These are phyloP conservation scores for Drosophila rufa DNA, from an alignment of 1,140 invertebrate genomes.

Conservation along the genomic window DNA sequence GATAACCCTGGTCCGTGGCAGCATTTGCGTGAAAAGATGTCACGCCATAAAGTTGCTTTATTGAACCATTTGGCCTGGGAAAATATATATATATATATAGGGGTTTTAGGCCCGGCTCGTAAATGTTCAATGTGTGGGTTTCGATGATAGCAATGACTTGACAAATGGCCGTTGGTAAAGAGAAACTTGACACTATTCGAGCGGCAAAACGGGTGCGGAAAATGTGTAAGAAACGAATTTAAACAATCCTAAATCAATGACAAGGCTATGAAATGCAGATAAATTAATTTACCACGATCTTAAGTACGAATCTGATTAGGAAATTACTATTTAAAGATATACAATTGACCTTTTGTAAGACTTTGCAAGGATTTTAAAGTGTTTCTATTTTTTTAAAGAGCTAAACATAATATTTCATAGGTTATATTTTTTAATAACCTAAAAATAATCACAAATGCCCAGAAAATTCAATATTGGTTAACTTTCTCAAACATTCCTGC, in stretches of 20 bases:
- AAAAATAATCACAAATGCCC: not conserved
- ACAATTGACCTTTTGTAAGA: too few relatives aligned
- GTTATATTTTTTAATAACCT: not conserved
- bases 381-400: not conserved
- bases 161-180: constrained; percentile 16
- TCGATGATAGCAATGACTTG: constrained; percentile 29
- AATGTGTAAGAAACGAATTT: not conserved
- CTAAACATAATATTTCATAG: not conserved
- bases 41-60: constrained; percentile 49
- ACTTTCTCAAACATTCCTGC: not conserved
- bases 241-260: not conserved
- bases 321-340: not conserved
- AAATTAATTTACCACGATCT: accelerated
- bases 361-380: not conserved
- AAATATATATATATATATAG: not conserved
- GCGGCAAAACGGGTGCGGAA: not conserved
- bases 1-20: constrained; percentile 12
- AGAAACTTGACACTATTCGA: constrained; percentile 6
- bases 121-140: constrained; percentile 28
- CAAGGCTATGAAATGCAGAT: not conserved
- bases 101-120: constrained; percentile 25
- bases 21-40: constrained; percentile 51
- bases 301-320: not conserved
- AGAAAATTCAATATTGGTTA: not conserved
- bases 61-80: constrained; percentile 31